Evolutionary conservation across 1,140 invertebrate species (phyloP).

Genomic region (Caligus rogercresseyi): DNA sequence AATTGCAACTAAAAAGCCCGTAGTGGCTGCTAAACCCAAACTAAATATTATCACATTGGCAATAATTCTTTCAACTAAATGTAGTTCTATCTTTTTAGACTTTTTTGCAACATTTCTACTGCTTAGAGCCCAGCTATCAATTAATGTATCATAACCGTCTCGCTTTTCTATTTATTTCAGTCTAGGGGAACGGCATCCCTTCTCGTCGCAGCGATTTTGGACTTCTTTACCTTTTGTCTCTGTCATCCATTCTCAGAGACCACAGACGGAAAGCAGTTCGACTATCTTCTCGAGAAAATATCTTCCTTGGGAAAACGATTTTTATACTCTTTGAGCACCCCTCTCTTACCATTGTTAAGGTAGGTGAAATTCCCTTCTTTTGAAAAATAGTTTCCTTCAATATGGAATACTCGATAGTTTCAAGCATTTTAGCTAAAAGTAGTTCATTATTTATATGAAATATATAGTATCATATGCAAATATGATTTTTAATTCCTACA

Average conservation of each 20-base stretch:
- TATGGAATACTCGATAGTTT: no score
- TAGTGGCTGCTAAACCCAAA: no score
- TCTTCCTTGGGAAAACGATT: constrained; percentile 49
- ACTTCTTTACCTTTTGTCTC: constrained; percentile 94
- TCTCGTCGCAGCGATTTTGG: constrained; percentile 70
- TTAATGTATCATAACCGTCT: background rate
- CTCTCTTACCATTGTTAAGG: constrained; percentile 85
- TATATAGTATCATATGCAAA: no score
- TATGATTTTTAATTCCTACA: no score
- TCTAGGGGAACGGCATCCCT: constrained; percentile 34
- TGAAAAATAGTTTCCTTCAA: background rate
- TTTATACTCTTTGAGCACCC: constrained; percentile 49
- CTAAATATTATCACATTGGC: no score
- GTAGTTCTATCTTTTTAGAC: no score
- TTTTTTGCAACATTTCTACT: no score
- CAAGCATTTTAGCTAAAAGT: no score
- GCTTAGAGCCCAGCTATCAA: no score
- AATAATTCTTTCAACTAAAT: no score
- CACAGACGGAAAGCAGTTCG: constrained; percentile 92
- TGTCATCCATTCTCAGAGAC: constrained; percentile 99
- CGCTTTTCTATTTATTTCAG: background rate
- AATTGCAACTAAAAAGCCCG: no score
- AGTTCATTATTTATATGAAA: no score
- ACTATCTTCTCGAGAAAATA: constrained; percentile 80
- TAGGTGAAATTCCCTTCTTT: background rate